These are phyloP conservation scores for Lethenteron camtschaticum DNA, from an alignment of 2,113 vertebrate species.

Conservation along the genomic window DNA sequence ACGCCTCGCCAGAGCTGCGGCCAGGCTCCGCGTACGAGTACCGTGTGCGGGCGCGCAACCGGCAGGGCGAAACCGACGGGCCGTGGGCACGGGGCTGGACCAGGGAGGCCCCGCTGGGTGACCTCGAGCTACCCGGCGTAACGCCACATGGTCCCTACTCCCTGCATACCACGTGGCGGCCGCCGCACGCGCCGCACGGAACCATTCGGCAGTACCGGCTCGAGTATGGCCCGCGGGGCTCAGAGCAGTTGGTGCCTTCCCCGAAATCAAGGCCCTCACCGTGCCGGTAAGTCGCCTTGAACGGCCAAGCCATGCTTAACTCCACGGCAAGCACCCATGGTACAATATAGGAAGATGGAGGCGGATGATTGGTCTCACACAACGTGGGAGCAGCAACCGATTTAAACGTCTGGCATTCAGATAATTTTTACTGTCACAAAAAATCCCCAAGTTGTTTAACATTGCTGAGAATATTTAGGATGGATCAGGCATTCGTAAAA, in stretches of 20 bases:
- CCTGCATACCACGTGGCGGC: constrained; percentile 37
- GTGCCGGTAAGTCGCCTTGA: too few species aligned
- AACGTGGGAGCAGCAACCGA: too few species aligned
- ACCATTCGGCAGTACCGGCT: constrained; percentile 33
- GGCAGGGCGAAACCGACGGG: constrained; percentile 37
- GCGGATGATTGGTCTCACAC: too few species aligned
- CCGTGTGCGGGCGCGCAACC: constrained; percentile 32
- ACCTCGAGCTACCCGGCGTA: constrained; percentile 28
- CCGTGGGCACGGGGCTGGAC: constrained; percentile 35
- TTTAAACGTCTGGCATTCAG: too few species aligned
- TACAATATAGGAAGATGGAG: too few species aligned
- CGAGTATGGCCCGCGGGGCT: constrained; percentile 34
- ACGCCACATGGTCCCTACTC: constrained; percentile 39
- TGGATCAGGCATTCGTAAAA: too few species aligned
- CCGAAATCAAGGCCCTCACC: not conserved
- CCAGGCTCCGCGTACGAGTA: constrained; percentile 56
- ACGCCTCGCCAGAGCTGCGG: constrained; percentile 27
- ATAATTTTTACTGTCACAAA: too few species aligned
- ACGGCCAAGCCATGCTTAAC: too few species aligned
- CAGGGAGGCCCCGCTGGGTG: constrained; percentile 35
- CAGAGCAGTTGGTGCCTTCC: constrained; percentile 10
- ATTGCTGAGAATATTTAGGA: too few species aligned
- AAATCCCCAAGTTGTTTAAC: too few species aligned
- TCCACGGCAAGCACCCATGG: too few species aligned
- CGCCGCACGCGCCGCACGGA: constrained; percentile 40